A percentile compares a stretch with the other conserved stretches of the same genome.
phyloP scores from a whole-genome alignment of 1,140 invertebrate species.

The Plectrocnemia conspersa region DNA sequence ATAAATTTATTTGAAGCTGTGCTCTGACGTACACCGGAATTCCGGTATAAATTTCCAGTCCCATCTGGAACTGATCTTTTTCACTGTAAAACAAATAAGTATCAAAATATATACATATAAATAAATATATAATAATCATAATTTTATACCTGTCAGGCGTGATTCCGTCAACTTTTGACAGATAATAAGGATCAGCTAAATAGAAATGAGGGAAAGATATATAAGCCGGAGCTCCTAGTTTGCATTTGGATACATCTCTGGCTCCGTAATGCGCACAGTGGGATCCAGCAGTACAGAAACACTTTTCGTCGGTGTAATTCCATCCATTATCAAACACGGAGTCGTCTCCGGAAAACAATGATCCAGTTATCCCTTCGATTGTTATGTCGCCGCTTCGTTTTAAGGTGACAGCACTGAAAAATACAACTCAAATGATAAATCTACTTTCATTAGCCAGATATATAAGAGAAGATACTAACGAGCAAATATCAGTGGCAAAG shows the following conservation, averaged over 20 bases:
- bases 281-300: constrained; percentile 47
- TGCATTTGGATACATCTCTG: constrained; percentile 57
- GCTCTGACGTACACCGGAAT: constrained; percentile 65
- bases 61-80: constrained; percentile 42
- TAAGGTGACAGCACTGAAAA: constrained; percentile 27
- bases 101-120: not conserved
- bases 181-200: constrained; percentile 58
- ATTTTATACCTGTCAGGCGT: constrained; percentile 39
- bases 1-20: constrained; percentile 69
- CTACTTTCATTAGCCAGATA: not conserved
- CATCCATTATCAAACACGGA: constrained; percentile 29
- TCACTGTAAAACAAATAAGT: constrained; percentile 26
- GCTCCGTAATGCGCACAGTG: constrained; percentile 51
- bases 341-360: constrained; percentile 22
- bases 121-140: constrained; percentile 2
- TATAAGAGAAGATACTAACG: constrained; percentile 38
- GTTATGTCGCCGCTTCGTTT: constrained; percentile 14
- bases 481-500: constrained; percentile 69
- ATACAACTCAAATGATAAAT: not conserved
- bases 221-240: constrained; percentile 64
- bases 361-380: constrained; percentile 25
- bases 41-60: constrained; percentile 49
- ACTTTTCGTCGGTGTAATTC: constrained; percentile 40
- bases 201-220: constrained; percentile 78
- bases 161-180: constrained; percentile 50